Evolutionary conservation across 2,113 vertebrate species (phyloP), one percentile per base, ranked within the genome.

Genomic region (Orthochromis malagaraziensis): DNA sequence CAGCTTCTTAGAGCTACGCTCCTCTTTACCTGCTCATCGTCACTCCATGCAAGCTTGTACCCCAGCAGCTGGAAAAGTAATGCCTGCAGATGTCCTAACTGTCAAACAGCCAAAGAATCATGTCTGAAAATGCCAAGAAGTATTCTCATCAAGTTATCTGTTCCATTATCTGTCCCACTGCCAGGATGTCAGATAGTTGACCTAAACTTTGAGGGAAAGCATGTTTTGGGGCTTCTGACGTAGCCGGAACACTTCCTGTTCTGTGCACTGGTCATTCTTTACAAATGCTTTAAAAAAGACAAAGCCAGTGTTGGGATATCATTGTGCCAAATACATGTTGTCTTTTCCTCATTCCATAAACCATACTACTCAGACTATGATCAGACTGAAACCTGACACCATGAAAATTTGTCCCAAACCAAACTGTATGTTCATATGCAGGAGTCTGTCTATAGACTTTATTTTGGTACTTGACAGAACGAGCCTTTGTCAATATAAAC

Each of bases 31-130:
- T 45, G 38, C 13, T 73, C 68, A 47, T 75, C 40, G 9, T 75
- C 68, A 47, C 21, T 29, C 9, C 1, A 0, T 0, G 40, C 16
- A 0, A 45, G 13, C 5, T 42, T 16, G n/a, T 6, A 10, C 65
- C 13, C 13, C 21, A 9, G 38, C 68, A 49, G 70, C 4, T 19
- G 42, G 42, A 12, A 29, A 12, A 47, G 70, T 47, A 47, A 49
- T 49, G 26, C 45, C 16, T 77, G 24, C 26, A 49, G 26, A n/a
- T 19, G 4, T 49, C 42, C 21, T 77, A 77, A 31, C 6, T 77
- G 42, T 49, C 42, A 77, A 77, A 49, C 17, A 31, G 40, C 70
- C 17, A 75, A 47, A 49, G 24, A 75, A 45, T 73, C 40, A 40
- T 40, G 63, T 45, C 68, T 17, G 40, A 11, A 45, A 73, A 47